Base-by-base conservation (phyloP, 1,140 invertebrate species). In the Nomia melanderi region DNA sequence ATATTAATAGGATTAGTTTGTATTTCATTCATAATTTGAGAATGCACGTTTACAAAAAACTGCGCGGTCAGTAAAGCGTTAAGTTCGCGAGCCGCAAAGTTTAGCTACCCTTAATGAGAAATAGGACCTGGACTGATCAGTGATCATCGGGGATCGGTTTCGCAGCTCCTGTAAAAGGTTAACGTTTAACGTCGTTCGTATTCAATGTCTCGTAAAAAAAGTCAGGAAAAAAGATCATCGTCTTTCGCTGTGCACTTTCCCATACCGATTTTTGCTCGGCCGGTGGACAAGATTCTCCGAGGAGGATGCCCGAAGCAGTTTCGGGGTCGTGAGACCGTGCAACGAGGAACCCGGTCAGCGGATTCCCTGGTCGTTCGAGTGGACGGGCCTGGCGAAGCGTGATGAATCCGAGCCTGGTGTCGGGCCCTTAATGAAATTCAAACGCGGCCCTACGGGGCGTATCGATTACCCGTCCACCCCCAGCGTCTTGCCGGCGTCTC, bases 391-490 rank as follows among this genome's bases (percentile, higher is more conserved):
- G 57, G 31, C 65, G 54, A 65, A 78, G 67, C 53, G 69, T 62
- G 77, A 79, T 53, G 62, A 67, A 80, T 83, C 36, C 44, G 29
- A 63, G 69, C 62, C 50, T 83, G 67, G 71, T 56, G 66, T 76
- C 67, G 56, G 62, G 17, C 36, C 41, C 69, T 60, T 83, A 77
- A 83, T 83, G 81, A 83, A 83, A 83, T 83, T 83, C 67, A 83
- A 84, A 83, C 77, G 67, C 29, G 81, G 31, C 31, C 65, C 65
- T 74, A 47, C 66, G 41, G 53, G 64, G 41, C 66, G 81, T 79
- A 84, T 84, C 81, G 50, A 66, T 84, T 84, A 84, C 77, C 56
- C 63, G 41, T 82, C 76, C 81, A 83, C 81, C 82, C 81, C 82
- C 82, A 79, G 50, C 81, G 77, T 79, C 76, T 78, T 74, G 62